Base-by-base conservation (phyloP, 2,113 vertebrate genomes). In the Oenanthe melanoleuca region DNA sequence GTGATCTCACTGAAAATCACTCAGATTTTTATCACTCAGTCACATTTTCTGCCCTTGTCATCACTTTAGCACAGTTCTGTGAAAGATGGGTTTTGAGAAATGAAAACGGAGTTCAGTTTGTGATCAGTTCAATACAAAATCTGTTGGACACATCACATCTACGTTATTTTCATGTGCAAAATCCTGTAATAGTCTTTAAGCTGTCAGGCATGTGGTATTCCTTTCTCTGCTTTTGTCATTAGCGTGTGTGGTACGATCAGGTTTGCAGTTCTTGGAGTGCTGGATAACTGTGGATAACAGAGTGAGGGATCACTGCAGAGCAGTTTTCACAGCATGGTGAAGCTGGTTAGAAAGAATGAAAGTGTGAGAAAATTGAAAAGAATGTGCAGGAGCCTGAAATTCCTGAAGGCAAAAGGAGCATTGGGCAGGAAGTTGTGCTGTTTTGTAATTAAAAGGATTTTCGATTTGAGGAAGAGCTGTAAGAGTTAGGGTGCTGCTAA, bases 31-130 rank as follows among this genome's bases (percentile, higher is more conserved):
- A 74, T 91, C 89, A 57, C 77, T 71, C 40, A 11, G 38, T 84
- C 40, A 1, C 87, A 53, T 69, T 88, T 92, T 92, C 91, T 90
- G 80, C 52, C 72, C 86, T 40, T 88, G 83, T 92, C 94, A 91
- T 91, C 80, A 42, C 69, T 34, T 61, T 3, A 93, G 72, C 69
- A 81, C 49, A 19, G 23, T 79, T 57, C 57, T 81, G 29, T 69
- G 80, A 53, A 92, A 60, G 21, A 63, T 55, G 34, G 23, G 28
- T 57, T 94, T 93, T 74, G 45, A 73, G 61, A 84, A 86, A 45
- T 38, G n/a, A 56, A 71, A 93, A 45, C 44, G 33, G 55, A 73
- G 65, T 64, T 86, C 53, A 89, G 5, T 49, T 74, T 67, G 81
- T n/a, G 21, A 88, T 80, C 50, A 83, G 44, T 21, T 66, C 67